Evolutionary conservation across 1,140 invertebrate genomes (phyloP), one percentile per base, ranked within the genome.

Genomic region (Spodoptera litura): DNA sequence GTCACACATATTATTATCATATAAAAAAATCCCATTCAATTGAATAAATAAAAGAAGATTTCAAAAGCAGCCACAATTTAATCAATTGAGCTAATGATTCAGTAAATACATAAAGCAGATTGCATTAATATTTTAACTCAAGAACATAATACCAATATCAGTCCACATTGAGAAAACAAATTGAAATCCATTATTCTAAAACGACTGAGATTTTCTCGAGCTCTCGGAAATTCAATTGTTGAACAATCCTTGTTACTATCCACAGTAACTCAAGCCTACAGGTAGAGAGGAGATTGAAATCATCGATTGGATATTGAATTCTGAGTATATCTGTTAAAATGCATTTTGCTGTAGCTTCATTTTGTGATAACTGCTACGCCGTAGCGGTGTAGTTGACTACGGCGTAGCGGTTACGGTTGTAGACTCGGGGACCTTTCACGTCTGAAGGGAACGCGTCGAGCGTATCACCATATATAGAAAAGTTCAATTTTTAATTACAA

Each of bases 171-270:
- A 51, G 70, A 73, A 73, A 79, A 79, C 78, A 79, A 73, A 79
- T 79, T 79, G 78, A 64, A 79, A 79, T 73, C 78, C 78, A 74
- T 79, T 79, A 79, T 66, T 64, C 11, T 79, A 66, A 66, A 79
- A 79, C 70, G 78, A 70, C 51, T 72, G 78, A 79, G 78, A 74
- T 79, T 79, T 79, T 58, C 77, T 71, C 68, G 59, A 38, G 49
- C n/a, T 62, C 58, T 61, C 62, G 58, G 59, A 73, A 79, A 79
- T 73, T 79, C 78, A 78, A 78, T 78, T 78, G 78, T 73, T 64
- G 58, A 73, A 25, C 20, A 66, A 71, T 51, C 38, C 52, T 38
- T 56, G 68, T 71, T 71, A 56, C 20, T 15, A 9, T 52, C 61
- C 62, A 38, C n/a, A 2, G 49, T 70, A 70, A 51, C 66, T 70